A percentile compares a stretch with the other conserved stretches of the same genome.
These are phyloP conservation scores for Cosmopolites sordidus DNA, from an alignment of 2,888 invertebrate genomes.

Conservation along the genomic window DNA sequence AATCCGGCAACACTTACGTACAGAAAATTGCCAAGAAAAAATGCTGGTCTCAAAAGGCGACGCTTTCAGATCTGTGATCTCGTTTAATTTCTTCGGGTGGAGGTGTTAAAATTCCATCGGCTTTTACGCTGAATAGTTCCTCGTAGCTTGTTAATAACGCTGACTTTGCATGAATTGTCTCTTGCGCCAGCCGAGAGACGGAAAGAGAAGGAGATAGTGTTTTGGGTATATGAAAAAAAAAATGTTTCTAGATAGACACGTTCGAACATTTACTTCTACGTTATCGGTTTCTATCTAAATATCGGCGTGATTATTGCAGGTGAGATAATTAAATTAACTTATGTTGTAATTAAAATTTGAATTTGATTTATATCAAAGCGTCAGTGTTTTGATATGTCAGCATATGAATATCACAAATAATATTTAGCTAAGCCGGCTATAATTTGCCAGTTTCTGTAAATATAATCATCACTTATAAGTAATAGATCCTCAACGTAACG, in stretches of 20 bases:
- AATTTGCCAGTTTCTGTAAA: no score
- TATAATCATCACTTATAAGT: no score
- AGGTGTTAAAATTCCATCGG: constrained; percentile 17
- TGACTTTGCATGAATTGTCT: constrained; percentile 14
- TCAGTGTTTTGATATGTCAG: no score
- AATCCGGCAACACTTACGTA: neutral
- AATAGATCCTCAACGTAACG: no score
- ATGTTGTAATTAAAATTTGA: neutral
- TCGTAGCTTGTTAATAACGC: constrained; percentile 12
- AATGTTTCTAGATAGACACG: neutral
- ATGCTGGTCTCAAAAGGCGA: neutral
- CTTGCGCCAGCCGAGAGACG: neutral
- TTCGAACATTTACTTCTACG: neutral
- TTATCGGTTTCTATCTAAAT: neutral
- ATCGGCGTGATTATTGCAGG: neutral
- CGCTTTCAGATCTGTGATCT: constrained; percentile 6
- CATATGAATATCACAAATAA: no score
- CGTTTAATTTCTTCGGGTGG: constrained; percentile 9
- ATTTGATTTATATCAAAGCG: no score
- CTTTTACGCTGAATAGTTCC: constrained; percentile 5
- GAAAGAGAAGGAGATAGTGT: neutral
- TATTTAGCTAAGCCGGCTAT: no score
- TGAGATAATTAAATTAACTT: neutral
- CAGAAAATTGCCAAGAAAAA: constrained; percentile 1
- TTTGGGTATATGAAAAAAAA: neutral